These are phyloP conservation scores for Gortyna flavago DNA, from an alignment of 2,888 invertebrate species.

Conservation along the genomic window DNA sequence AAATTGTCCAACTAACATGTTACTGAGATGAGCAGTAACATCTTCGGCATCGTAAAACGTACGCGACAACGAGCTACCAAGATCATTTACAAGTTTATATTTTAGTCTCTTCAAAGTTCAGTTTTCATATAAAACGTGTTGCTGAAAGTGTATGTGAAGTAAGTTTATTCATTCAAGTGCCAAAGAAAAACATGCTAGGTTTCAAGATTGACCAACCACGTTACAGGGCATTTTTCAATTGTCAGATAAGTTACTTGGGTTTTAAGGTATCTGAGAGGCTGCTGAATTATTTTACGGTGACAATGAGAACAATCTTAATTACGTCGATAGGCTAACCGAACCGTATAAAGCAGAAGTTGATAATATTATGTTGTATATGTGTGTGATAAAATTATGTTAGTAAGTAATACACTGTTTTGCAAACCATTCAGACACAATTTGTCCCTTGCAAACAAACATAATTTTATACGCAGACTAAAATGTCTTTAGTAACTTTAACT, in stretches of 20 bases:
- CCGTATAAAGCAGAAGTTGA: neutral
- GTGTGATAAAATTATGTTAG: too few relatives aligned
- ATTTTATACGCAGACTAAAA: too few relatives aligned
- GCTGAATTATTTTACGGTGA: neutral
- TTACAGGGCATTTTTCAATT: neutral
- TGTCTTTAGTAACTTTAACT: neutral
- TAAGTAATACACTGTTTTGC: neutral
- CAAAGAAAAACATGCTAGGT: neutral
- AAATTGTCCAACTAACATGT: constrained; percentile 39
- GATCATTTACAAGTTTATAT: constrained; percentile 52
- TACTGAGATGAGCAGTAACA: constrained; percentile 32
- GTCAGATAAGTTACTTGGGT: too few relatives aligned
- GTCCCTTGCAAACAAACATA: neutral
- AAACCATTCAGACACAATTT: neutral
- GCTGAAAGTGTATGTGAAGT: constrained; percentile 16
- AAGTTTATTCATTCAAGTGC: constrained; percentile 1
- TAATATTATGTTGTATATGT: too few relatives aligned
- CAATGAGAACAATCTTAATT: neutral
- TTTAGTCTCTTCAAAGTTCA: constrained; percentile 33
- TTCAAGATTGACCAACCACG: neutral
- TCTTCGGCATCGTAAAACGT: constrained; percentile 54
- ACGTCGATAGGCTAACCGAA: neutral
- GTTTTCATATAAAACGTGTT: constrained; percentile 58
- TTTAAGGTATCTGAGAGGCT: neutral
- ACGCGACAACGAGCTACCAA: constrained; percentile 46